Percentiles rank a stretch among this genome's conserved stretches.
These are phyloP conservation scores for Tragelaphus scriptus DNA, from an alignment of 2,113 vertebrate genomes.

Conservation along the genomic window DNA sequence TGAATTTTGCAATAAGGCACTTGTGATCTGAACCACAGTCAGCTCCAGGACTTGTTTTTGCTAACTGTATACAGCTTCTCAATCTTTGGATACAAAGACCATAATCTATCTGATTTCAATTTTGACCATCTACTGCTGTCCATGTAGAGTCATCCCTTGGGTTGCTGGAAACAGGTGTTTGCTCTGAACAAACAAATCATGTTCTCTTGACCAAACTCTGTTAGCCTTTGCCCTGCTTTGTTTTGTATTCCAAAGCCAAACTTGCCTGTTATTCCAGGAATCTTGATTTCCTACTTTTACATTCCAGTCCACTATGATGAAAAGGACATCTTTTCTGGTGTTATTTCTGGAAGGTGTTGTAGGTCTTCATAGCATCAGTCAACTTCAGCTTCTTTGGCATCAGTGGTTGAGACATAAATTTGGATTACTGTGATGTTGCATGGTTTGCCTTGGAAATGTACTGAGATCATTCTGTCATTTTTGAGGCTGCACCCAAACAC, in stretches of 20 bases:
- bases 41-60: neutral
- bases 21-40: neutral
- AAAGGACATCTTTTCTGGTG: neutral
- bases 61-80: neutral
- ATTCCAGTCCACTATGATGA: neutral
- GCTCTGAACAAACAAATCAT: neutral
- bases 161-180: neutral
- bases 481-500: neutral
- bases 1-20: neutral
- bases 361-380: neutral
- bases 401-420: neutral
- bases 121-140: neutral
- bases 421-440: neutral
- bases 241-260: neutral
- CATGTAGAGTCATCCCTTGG: neutral
- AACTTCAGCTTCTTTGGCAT: neutral
- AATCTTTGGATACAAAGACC: neutral
- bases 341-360: neutral
- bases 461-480: neutral
- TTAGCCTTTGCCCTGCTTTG: neutral
- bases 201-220: neutral
- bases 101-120: neutral
- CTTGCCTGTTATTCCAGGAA: neutral
- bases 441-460: neutral
- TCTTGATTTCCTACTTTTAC: neutral